Percentiles rank a stretch among this genome's conserved stretches.
phyloP scores from a whole-genome alignment of 2,113 vertebrate genomes.

The Melanerpes formicivorus region DNA sequence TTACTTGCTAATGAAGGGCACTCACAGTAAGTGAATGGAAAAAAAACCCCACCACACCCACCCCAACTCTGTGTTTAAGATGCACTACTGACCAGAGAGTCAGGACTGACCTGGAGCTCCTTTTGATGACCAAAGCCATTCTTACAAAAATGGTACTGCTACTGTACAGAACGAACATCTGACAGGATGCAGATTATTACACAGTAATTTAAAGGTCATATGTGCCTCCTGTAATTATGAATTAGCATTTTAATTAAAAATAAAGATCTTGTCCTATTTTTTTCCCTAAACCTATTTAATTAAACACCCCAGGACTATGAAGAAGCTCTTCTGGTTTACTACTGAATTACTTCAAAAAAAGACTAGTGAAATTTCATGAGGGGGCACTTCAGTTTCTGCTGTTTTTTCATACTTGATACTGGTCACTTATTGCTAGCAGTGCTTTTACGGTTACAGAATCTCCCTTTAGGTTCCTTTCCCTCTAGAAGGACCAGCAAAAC shows the following conservation, averaged over 20 bases:
- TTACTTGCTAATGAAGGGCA: background rate
- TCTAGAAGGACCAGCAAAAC: background rate
- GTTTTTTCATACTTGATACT: background rate
- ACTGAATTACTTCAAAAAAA: background rate
- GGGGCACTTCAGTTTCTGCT: background rate
- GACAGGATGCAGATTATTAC: background rate
- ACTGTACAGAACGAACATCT: background rate
- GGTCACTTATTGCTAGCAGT: background rate
- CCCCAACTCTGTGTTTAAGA: background rate
- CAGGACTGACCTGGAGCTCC: background rate
- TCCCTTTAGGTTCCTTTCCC: background rate
- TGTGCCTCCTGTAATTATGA: conserved; percentile 10
- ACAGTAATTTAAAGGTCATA: background rate
- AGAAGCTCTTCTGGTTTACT: background rate
- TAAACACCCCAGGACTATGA: background rate
- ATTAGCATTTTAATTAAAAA: conserved; percentile 44
- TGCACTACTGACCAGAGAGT: background rate
- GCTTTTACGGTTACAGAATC: background rate
- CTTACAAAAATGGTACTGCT: background rate
- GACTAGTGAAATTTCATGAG: background rate
- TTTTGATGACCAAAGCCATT: background rate
- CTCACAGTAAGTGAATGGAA: background rate
- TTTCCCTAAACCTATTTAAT: background rate
- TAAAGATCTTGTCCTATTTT: background rate
- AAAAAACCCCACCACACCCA: too few species aligned